Conservation (phyloP, 2,888 invertebrate genomes). For the Nomada fabriciana region DNA sequence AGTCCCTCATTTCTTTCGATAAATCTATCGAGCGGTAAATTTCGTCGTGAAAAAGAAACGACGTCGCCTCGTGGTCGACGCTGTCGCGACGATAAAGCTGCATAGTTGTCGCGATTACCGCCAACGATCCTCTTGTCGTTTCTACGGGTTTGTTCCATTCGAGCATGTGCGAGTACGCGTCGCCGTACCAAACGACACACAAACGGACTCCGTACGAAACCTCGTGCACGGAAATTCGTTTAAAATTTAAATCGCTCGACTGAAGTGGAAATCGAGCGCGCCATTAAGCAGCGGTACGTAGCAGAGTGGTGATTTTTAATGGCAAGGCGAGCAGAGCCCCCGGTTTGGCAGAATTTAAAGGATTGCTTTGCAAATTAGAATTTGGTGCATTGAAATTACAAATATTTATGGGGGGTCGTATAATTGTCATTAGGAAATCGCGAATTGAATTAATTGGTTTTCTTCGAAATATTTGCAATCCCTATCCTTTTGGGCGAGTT, state of each 20-base stretch:
- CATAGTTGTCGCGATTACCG: constrained; percentile 26
- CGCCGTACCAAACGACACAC: constrained; percentile 6
- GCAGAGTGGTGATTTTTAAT: background rate
- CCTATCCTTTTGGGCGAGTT: no score
- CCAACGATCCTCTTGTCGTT: constrained; percentile 10
- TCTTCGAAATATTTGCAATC: no score
- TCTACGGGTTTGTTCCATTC: constrained; percentile 24
- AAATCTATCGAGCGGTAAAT: constrained; percentile 4
- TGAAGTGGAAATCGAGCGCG: constrained; percentile 9
- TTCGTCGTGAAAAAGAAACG: background rate
- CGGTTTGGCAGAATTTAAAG: background rate
- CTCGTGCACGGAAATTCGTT: constrained; percentile 14
- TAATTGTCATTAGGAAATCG: background rate
- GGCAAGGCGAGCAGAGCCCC: background rate
- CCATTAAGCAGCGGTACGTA: constrained; percentile 8
- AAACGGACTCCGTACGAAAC: background rate
- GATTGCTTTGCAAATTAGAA: background rate
- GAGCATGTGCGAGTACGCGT: constrained; percentile 5
- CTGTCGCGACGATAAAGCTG: constrained; percentile 8
- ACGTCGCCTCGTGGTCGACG: background rate
- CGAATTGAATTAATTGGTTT: background rate
- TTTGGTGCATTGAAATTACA: background rate
- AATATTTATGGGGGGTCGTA: no score
- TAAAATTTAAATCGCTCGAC: constrained; percentile 32
- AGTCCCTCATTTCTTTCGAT: background rate